These are phyloP conservation scores for Diuraphis noxia DNA, from an alignment of 1,140 invertebrate species.

Conservation along the genomic window DNA sequence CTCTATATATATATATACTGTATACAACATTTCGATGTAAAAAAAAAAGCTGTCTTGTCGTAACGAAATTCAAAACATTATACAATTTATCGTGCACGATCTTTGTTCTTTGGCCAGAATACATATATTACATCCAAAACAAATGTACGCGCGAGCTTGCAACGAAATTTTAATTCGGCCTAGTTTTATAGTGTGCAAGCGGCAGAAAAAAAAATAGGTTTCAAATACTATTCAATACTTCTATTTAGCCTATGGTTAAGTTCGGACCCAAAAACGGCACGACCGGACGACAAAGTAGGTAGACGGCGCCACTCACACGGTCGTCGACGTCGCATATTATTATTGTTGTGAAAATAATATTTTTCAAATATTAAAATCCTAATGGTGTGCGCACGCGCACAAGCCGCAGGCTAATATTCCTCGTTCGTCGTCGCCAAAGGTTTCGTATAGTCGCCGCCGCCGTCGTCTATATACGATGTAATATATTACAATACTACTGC, in stretches of 20 bases:
- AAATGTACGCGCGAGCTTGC: too few species aligned
- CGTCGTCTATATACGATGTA: neutral
- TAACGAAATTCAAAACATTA: neutral
- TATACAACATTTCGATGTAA: too few species aligned
- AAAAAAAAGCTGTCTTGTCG: neutral
- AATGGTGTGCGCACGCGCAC: neutral
- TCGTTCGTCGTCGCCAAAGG: neutral
- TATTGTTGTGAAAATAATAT: too few species aligned
- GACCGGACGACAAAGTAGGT: neutral
- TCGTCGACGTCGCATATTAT: too few species aligned
- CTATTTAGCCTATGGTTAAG: too few species aligned
- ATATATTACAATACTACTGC: neutral
- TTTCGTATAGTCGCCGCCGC: slow-evolving; percentile 1
- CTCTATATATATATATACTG: too few species aligned
- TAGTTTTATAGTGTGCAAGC: neutral
- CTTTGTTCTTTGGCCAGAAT: neutral
- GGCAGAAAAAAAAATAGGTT: neutral
- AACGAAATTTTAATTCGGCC: neutral
- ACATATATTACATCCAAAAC: too few species aligned
- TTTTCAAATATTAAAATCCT: neutral
- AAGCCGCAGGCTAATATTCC: too few species aligned
- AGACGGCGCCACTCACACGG: neutral
- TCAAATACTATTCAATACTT: neutral
- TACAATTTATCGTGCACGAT: neutral
- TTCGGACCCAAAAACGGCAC: neutral